Base-by-base conservation (phyloP, 2,888 invertebrate species). In the Mylabris sibirica region DNA sequence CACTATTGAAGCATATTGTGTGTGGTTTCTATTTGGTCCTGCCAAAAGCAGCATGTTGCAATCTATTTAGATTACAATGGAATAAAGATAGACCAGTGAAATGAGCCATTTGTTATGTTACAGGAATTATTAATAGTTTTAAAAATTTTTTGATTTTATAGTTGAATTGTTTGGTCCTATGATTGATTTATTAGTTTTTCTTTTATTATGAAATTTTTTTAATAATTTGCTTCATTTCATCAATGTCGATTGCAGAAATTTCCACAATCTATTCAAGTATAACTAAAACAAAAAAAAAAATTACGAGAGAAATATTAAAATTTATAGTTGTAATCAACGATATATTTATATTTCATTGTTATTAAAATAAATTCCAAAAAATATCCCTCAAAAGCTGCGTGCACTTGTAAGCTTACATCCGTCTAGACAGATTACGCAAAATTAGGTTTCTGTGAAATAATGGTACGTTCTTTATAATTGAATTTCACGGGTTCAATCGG, bases 401-500 rank as follows among this genome's bases (percentile, higher is more conserved):
- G 34, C 57, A 53, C 53, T 53, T 17, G 24, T 30, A 57, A 53
- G 59, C 34, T 17, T 64, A 64, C 35, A 17, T 22, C 20, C 20
- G 63, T 63, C 63, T 63, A 41, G 63, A 22, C 26, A 44, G n/a
- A 63, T 63, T 63, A 63, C 20, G 26, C 3, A 44, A n/a, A 63
- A 63, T 63, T 63, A 41, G 44, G 22, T 24, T 22, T 26, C 22
- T 41, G 49, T 17, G 14, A 63, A 63, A 63, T 63, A 63, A 63
- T 63, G 63, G 63, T 44, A 14, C 41, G 49, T 57, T 22, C 24
- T 49, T 53, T 35, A 41, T 65, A 65, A 65, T 65, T 65, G 65
- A 30, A 65, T 65, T 65, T 65, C n/a, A 67, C 64, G 60, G 60
- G 41, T 34, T 59, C 59, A 65, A 68, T 70, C 65, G 73, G 71